phyloP scores from a whole-genome alignment of 2,113 vertebrate species.

The Pipa parva region DNA sequence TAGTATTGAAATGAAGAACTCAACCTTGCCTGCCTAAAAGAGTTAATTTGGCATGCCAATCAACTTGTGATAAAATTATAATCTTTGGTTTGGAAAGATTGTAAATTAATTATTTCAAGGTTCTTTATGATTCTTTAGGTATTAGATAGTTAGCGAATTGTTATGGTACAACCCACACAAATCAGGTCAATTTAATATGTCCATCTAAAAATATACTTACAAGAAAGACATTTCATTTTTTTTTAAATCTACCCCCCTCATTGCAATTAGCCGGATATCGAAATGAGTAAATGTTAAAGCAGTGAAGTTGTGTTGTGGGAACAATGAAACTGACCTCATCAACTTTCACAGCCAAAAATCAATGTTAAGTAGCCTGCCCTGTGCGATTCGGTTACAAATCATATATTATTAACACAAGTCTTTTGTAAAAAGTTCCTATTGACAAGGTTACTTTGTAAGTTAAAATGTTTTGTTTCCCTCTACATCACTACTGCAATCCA shows the following conservation, averaged over 20 bases:
- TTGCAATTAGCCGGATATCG: too few relatives aligned
- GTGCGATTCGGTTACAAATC: conserved; percentile 65
- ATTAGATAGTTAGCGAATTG: too few relatives aligned
- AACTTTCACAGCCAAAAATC: conserved; percentile 64
- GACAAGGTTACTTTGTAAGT: conserved; percentile 79
- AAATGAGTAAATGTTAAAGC: conserved; percentile 36
- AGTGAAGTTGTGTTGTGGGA: conserved; percentile 46
- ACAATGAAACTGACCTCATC: conserved; percentile 45
- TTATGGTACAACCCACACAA: too few relatives aligned
- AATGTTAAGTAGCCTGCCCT: conserved; percentile 65
- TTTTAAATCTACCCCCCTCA: too few relatives aligned
- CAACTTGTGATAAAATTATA: too few relatives aligned
- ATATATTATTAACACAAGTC: conserved; percentile 78
- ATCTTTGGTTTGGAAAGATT: too few relatives aligned
- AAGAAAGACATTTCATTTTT: conserved; percentile 43
- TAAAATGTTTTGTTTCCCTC: conserved; percentile 73
- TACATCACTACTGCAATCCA: conserved; percentile 44
- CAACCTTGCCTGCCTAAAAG: too few relatives aligned
- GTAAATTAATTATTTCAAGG: too few relatives aligned
- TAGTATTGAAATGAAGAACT: too few relatives aligned
- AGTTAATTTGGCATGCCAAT: too few relatives aligned
- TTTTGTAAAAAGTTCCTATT: conserved; percentile 80
- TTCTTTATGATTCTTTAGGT: too few relatives aligned
- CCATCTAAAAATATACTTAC: conserved; percentile 43
- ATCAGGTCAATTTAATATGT: conserved; percentile 25